Percentiles rank a stretch among this genome's conserved stretches.
phyloP scores from a whole-genome alignment of 2,888 invertebrate genomes.

The Dioctria rufipes region DNA sequence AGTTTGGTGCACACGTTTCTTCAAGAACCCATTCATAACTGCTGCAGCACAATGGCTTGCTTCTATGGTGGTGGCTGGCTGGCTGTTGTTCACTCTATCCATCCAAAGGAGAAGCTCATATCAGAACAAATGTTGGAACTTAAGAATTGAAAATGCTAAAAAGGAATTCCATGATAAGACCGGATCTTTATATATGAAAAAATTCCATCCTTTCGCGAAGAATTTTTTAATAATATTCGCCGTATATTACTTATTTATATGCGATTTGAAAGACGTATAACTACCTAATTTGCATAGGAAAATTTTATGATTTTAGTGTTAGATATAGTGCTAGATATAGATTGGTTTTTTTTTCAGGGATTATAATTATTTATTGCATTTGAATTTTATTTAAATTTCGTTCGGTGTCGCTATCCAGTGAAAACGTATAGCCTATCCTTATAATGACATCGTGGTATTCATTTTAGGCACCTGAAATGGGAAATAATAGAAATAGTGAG shows the following conservation, averaged over 20 bases:
- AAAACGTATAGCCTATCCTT: too few relatives aligned
- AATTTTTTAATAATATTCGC: slow-evolving; percentile 19
- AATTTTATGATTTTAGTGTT: too few relatives aligned
- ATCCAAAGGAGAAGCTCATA: background rate
- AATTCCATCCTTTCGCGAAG: slow-evolving; percentile 16
- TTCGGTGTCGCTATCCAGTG: too few relatives aligned
- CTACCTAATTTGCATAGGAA: slow-evolving; percentile 3
- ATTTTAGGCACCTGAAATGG: too few relatives aligned
- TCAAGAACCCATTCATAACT: slow-evolving; percentile 22
- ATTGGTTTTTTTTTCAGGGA: too few relatives aligned
- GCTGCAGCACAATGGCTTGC: background rate
- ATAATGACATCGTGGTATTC: too few relatives aligned
- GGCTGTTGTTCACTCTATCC: too few relatives aligned
- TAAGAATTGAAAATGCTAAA: slow-evolving; percentile 22
- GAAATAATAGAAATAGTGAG: too few relatives aligned
- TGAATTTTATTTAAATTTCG: too few relatives aligned
- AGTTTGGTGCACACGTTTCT: slow-evolving; percentile 17
- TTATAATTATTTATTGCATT: too few relatives aligned
- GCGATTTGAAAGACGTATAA: background rate
- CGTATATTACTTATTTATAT: slow-evolving; percentile 4
- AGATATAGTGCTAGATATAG: too few relatives aligned
- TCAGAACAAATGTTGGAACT: slow-evolving; percentile 6
- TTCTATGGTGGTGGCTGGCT: background rate
- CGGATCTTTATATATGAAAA: slow-evolving; percentile 6
- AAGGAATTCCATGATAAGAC: slow-evolving; percentile 13